Evolutionary conservation across 2,113 vertebrate species (phyloP).

Genomic region (Zingel zingel): DNA sequence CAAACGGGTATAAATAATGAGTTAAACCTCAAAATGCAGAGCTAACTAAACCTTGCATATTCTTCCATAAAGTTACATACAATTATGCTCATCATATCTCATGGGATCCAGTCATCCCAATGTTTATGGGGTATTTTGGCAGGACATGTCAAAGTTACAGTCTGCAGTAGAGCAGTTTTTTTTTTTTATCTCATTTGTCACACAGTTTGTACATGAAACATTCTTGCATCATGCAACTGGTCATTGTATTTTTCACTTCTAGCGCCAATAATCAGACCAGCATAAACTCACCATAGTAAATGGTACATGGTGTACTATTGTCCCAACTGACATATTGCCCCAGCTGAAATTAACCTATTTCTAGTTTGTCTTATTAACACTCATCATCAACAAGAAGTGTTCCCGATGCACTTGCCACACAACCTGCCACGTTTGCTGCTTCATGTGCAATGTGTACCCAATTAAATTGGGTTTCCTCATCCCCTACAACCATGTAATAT

Average conservation of each 20-base stretch:
- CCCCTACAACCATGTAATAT: slow-evolving; percentile 2
- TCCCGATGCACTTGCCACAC: not conserved
- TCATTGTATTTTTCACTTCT: not conserved
- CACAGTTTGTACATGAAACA: not conserved
- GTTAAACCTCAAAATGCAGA: not conserved
- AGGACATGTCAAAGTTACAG: too few species aligned
- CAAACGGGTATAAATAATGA: not conserved
- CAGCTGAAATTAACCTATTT: not conserved
- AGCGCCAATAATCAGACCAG: not conserved
- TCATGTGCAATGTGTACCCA: slow-evolving; percentile 28
- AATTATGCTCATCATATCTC: not conserved
- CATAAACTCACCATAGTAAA: not conserved
- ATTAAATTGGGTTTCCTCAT: slow-evolving; percentile 35
- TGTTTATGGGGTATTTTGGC: too few species aligned
- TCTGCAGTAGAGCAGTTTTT: not conserved
- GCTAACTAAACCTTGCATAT: not conserved
- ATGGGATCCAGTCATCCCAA: not conserved
- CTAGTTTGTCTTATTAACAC: slow-evolving; percentile 29
- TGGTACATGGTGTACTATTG: too few species aligned
- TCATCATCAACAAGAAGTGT: slow-evolving; percentile 9
- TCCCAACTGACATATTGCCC: not conserved
- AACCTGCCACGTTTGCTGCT: slow-evolving; percentile 26
- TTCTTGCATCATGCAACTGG: not conserved
- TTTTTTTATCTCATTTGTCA: not conserved
- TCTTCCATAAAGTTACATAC: not conserved